Conservation (phyloP, 2,113 vertebrate species). For the Apodemus sylvaticus region DNA sequence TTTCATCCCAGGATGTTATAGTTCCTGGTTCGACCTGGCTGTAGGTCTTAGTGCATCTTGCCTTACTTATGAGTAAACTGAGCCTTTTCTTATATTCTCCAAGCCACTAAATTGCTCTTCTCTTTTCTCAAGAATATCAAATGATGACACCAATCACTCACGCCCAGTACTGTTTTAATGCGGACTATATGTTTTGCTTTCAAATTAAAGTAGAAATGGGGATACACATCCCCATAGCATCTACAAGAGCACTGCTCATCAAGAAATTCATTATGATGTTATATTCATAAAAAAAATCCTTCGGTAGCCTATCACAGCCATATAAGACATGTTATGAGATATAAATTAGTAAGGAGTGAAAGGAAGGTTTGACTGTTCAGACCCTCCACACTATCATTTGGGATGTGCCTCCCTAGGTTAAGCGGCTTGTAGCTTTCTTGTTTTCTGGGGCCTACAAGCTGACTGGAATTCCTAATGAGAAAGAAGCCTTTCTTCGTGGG, state of each 20-base stretch:
- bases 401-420: not conserved
- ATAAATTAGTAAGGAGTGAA: conserved; percentile 3
- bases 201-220: not conserved
- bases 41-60: not conserved
- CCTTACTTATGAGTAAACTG: not conserved
- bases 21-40: not conserved
- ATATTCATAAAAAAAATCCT: conserved; percentile 27
- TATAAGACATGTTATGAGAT: not conserved
- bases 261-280: conserved; percentile 33
- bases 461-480: conserved; percentile 33
- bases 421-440: not conserved
- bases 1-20: not conserved
- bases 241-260: not conserved
- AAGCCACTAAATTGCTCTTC: not conserved
- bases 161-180: not conserved
- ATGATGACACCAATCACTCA: conserved; percentile 6
- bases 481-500: not conserved
- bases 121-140: conserved; percentile 1
- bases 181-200: not conserved
- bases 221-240: not conserved
- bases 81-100: not conserved
- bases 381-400: not conserved
- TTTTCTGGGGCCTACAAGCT: not conserved
- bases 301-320: not conserved
- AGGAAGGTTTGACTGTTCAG: not conserved